Base-by-base conservation (phyloP, 2,113 vertebrate species). In the Genyomyrus donnyi region DNA sequence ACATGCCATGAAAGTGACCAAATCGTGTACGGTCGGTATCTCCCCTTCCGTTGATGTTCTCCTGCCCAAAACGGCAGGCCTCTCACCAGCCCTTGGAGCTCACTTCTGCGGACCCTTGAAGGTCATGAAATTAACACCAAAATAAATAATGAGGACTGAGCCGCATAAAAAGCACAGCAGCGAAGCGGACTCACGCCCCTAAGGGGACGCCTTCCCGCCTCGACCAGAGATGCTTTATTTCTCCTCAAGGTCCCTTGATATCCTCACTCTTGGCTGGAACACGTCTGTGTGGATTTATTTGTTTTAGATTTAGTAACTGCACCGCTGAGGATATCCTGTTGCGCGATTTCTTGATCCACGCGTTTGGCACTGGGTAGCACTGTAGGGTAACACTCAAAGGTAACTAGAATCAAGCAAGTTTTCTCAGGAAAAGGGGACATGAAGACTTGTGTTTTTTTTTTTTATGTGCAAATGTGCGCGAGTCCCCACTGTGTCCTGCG, bases 271-370 rank as follows among this genome's bases (percentile, higher is more conserved):
- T 90, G 83, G 83, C 62, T 62, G 83, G 62, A 87, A 88, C 31
- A 50, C 50, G 48, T 87, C 90, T 90, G 88, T 91, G 84, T 89
- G 90, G 90, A 91, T 90, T 77, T 93, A 89, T 92, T 89, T 88
- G 77, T 89, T 49, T 90, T 87, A 87, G 90, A 90, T 91, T 87
- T 88, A 74, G 66, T 84, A 89, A 91, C 88, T 88, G 85, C 86
- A 89, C 90, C 50, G 2, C 84, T 85, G 91, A 92, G 92, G 93
- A 86, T 92, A 91, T 92, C 85, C 87, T 70, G 62, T 92, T 92
- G 88, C 91, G 91, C 91, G 88, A 88, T 90, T 89, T 90, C 91
- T 91, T 77, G 19, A 91, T 88, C 91, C 88, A 89, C 58, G 90
- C 50, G 53, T 66, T 90, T 92, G 87, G 53, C 35, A 83, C 74